Conservation (phyloP, 2,888 invertebrate species). For the Paralinhomoeus sp. region DNA sequence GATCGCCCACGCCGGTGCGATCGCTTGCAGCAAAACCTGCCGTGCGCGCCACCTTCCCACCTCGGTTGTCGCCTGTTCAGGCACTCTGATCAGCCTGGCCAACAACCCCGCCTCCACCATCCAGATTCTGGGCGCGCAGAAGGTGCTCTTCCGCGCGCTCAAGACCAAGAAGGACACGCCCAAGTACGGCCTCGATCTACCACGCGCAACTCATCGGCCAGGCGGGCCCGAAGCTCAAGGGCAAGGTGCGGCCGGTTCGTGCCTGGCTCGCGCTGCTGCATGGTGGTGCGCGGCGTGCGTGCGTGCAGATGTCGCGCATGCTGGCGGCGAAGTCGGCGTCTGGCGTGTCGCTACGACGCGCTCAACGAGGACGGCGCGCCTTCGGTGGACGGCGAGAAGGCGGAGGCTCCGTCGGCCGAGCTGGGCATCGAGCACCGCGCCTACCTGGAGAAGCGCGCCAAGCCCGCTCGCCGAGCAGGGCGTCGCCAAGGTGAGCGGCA, state of each 20-base stretch:
- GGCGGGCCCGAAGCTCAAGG: constrained; percentile 67
- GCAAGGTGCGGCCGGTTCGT: constrained; percentile 41
- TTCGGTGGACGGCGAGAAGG: not conserved
- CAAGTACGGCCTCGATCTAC: constrained; percentile 87
- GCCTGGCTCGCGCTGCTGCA: no score
- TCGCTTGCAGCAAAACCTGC: constrained; percentile 7
- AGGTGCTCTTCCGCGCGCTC: constrained; percentile 80
- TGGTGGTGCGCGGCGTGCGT: no score
- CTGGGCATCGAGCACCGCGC: constrained; percentile 70
- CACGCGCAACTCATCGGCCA: constrained; percentile 81
- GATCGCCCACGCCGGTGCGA: constrained; percentile 71
- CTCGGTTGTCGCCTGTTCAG: no score
- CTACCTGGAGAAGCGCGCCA: constrained; percentile 54
- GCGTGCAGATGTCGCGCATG: constrained; percentile 50
- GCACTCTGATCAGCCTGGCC: constrained; percentile 72
- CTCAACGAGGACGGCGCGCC: constrained; percentile 52
- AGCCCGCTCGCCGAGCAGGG: constrained; percentile 31
- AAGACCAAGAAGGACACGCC: constrained; percentile 95
- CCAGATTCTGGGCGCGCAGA: constrained; percentile 93
- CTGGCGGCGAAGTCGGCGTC: constrained; percentile 80
- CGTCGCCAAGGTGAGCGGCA: constrained; percentile 39
- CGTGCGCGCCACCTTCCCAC: no score
- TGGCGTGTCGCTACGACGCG: constrained; percentile 81
- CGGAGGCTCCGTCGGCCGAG: constrained; percentile 39
- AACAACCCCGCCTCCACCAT: constrained; percentile 94